Evolutionary conservation across 2,797 vertebrate species (phyloP), one percentile per base, ranked within the genome.

Genomic region (Phaenicophaeus curvirostris): DNA sequence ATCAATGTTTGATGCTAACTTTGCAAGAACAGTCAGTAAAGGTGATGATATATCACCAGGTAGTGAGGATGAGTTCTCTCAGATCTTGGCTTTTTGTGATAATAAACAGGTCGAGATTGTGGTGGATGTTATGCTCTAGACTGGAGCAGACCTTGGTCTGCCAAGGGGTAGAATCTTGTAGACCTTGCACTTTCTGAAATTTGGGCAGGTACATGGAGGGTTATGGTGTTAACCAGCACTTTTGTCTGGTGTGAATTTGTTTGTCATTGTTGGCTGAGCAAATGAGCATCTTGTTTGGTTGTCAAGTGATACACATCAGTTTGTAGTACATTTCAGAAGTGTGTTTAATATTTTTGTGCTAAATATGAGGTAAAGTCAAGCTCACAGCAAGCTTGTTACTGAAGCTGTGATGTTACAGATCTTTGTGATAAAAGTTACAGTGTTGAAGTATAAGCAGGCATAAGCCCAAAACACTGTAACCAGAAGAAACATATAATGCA

Each of bases 271-370:
- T 86, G 77, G 9, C 31, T 62, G 54, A 69, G 31, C 20, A 20
- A 13, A 35, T 15, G 31, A 35, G 3, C 7, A 4, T 71, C 30
- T 72, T 59, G 5, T 37, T 77, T 81, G 35, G 8, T 78, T 8
- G 5, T 41, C 39, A 68, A 54, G 41, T 89, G 82, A 19, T 31
- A 16, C 2, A 0, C 30, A 6, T 0, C 54, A 1, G 2, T 16
- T 41, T 75, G 11, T 57, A 66, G 57, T 33, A 12, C 6, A 6
- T 39, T 78, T 71, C 28, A 57, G 35, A 71, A 62, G 4, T 17
- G 23, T 35, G 2, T 44, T 28, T 35, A 13, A n/a, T 69, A 7
- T 53, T 79, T 92, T 39, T 85, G 7, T 53, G 35, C 20, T 37
- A 68, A 44, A 54, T 27, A 19, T n/a, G 37, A 59, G 28, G 17